These are phyloP conservation scores for Hedya salicella DNA, from an alignment of 2,888 invertebrate species.

Conservation along the genomic window DNA sequence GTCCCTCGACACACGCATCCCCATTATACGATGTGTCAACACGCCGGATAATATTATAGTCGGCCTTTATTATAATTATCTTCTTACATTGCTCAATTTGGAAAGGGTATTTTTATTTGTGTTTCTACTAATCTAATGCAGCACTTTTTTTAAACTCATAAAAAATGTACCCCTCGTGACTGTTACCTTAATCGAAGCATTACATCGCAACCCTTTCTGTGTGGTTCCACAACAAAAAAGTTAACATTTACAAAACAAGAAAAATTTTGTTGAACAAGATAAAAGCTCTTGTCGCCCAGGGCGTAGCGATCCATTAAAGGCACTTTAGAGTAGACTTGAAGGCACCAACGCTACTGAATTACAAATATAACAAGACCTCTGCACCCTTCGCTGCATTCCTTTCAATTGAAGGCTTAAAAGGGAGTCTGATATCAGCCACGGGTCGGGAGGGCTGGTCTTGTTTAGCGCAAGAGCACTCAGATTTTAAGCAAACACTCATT, in stretches of 20 bases:
- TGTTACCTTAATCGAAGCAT: conserved; percentile 45
- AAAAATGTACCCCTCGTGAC: conserved; percentile 11
- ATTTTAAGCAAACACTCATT: conserved; percentile 57
- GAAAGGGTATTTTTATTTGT: conserved; percentile 26
- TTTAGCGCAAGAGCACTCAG: conserved; percentile 56
- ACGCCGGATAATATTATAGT: conserved; percentile 61
- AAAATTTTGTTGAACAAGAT: conserved; percentile 70
- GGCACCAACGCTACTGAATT: conserved; percentile 64
- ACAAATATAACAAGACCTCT: conserved; percentile 61
- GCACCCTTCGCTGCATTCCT: conserved; percentile 50
- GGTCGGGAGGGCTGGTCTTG: conserved; percentile 54
- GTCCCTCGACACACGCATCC: conserved; percentile 53
- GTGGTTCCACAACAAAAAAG: conserved; percentile 62
- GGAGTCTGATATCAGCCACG: conserved; percentile 55
- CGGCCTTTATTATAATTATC: conserved; percentile 43
- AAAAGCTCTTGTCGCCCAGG: conserved; percentile 74
- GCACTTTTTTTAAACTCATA: conserved; percentile 26
- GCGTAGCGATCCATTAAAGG: conserved; percentile 75
- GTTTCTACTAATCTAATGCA: conserved; percentile 11
- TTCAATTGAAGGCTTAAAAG: conserved; percentile 48
- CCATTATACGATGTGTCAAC: conserved; percentile 62
- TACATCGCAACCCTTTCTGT: conserved; percentile 46
- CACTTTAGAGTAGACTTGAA: conserved; percentile 76
- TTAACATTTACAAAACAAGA: conserved; percentile 74
- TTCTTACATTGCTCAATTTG: conserved; percentile 30